Evolutionary conservation across 2,888 invertebrate genomes (phyloP).

Genomic region (Diaprepes abbreviatus): DNA sequence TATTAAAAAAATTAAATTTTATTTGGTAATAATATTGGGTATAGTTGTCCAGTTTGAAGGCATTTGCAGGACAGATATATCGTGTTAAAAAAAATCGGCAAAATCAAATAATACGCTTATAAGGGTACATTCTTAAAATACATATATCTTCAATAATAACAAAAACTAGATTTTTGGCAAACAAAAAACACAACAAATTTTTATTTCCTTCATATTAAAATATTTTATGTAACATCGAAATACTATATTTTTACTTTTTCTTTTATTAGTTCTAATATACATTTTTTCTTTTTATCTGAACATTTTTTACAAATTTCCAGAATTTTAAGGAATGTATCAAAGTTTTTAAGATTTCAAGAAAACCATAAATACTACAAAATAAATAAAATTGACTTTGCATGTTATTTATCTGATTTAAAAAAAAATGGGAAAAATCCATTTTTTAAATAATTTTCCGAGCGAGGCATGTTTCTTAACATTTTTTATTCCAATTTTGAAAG

Average conservation of each 20-base stretch:
- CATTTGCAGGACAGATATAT: background rate
- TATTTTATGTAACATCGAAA: constrained; percentile 12
- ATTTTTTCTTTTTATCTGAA: background rate
- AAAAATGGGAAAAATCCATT: too few relatives aligned
- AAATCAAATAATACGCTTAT: background rate
- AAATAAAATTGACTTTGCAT: too few relatives aligned
- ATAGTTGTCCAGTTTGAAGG: constrained; percentile 20
- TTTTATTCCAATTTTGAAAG: too few relatives aligned
- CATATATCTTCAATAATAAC: background rate
- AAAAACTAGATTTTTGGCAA: constrained; percentile 3
- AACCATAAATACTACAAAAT: background rate
- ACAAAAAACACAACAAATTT: background rate
- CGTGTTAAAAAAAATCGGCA: constrained; percentile 4
- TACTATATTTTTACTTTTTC: constrained; percentile 3
- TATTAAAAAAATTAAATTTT: constrained; percentile 24
- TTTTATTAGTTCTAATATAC: constrained; percentile 2
- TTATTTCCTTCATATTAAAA: background rate
- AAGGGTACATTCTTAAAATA: constrained; percentile 7
- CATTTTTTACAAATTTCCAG: background rate
- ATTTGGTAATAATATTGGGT: constrained; percentile 18
- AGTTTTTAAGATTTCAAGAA: background rate
- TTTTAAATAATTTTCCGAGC: too few relatives aligned
- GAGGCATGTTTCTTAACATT: too few relatives aligned
- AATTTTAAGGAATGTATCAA: background rate
- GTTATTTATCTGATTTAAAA: too few relatives aligned